Base-by-base conservation (phyloP, 1,140 invertebrate genomes). In the Zaprionus ghesquierei region DNA sequence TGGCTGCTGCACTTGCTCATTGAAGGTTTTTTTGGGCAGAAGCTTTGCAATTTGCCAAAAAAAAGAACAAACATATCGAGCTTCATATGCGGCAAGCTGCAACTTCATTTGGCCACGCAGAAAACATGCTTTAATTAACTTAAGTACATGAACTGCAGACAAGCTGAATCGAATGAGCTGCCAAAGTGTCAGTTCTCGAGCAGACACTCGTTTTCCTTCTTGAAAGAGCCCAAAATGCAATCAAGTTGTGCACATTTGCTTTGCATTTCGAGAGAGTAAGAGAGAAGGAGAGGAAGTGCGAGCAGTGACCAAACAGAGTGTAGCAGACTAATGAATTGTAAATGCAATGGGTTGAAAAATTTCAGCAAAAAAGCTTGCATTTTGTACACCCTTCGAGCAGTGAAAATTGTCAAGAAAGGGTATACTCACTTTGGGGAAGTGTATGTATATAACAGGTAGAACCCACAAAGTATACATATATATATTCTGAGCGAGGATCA, bases 51-150 rank as follows among this genome's bases (percentile, higher is more conserved):
- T 29, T 29, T 29, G 3, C n/a, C n/a, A 2, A 31, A 3, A 31
- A 12, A 31, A 31, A 31, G 31, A 31, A n/a, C n/a, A n/a, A n/a
- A n/a, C n/a, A n/a, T n/a, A n/a, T 31, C 31, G 31, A 33, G 31
- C 0, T 33, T 33, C 31, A 33, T 33, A 33, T 33, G 31, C 13
- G 31, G 71, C 38, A 55, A 69, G 65, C 63, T 50, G 56, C 51
- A 69, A 66, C 82, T 89, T 82, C 75, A 87, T 87, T 87, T 86
- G 51, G 77, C 74, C 74, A 29, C 65, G 66, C 15, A 15, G 35
- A 18, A 41, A 41, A 41, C 35, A 41, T 41, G n/a, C 65, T 89
- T 89, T 89, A 89, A 87, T 89, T 87, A 87, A 79, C 65, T 87
- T 89, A 87, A 87, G 82, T 82, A 41, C 35, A 15, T 8, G 35